Evolutionary conservation across 2,888 invertebrate genomes (phyloP).

Genomic region (Theristus sp.): DNA sequence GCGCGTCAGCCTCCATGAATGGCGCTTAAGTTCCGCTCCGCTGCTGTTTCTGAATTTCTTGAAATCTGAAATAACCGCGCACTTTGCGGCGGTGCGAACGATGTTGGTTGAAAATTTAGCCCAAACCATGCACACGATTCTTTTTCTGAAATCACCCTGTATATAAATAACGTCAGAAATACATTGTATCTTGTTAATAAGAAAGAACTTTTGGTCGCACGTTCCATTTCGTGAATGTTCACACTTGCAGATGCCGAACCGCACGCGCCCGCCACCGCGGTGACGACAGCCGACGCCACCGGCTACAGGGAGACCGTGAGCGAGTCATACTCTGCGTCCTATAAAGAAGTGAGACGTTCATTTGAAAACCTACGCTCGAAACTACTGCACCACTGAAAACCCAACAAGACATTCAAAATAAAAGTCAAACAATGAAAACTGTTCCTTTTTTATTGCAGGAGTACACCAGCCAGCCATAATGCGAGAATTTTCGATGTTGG

Average conservation of each 20-base stretch:
- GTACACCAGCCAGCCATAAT: neutral
- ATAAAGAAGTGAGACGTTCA: neutral
- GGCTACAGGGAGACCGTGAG: neutral
- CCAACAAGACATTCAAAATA: no score
- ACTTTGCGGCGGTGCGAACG: no score
- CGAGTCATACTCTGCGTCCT: neutral
- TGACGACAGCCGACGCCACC: neutral
- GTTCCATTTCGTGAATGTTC: no score
- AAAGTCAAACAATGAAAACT: neutral
- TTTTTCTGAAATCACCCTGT: no score
- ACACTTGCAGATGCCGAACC: neutral
- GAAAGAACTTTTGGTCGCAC: neutral
- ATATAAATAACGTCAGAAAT: no score
- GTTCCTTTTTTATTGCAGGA: neutral
- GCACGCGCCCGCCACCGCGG: neutral
- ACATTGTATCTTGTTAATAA: neutral
- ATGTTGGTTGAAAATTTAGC: no score
- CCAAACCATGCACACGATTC: no score
- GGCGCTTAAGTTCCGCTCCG: neutral
- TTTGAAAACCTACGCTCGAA: neutral
- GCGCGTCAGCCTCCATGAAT: no score
- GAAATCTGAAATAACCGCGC: no score
- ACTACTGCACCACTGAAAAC: neutral
- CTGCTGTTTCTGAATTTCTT: no score
- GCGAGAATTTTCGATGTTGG: neutral